Conservation (phyloP, 1,140 invertebrate species). For the Sesamia nonagrioides region DNA sequence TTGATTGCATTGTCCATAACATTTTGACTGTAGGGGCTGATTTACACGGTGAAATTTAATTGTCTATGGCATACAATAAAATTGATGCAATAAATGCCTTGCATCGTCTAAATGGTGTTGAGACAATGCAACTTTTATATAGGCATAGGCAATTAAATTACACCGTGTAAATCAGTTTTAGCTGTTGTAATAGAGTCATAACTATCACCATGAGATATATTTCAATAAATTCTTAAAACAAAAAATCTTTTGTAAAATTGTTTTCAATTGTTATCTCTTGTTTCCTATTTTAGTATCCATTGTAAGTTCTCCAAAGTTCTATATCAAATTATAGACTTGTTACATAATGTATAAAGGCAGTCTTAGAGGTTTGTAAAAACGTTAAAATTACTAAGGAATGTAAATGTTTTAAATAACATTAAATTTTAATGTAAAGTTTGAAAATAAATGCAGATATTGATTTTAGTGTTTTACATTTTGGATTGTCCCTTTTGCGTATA, state of each 20-base stretch:
- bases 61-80: no score
- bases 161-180: no score
- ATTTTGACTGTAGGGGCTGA: no score
- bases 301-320: constrained; percentile 22
- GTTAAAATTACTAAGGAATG: constrained; percentile 49
- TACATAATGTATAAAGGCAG: constrained; percentile 54
- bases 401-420: constrained; percentile 52
- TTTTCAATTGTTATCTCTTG: not conserved
- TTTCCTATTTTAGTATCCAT: not conserved
- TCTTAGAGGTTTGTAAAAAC: constrained; percentile 41
- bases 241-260: not conserved
- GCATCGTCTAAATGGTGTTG: no score
- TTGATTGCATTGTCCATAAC: no score
- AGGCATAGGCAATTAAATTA: no score
- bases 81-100: no score
- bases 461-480: constrained; percentile 29
- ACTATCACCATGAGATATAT: no score
- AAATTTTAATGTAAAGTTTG: constrained; percentile 57
- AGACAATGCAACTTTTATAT: no score
- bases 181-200: no score
- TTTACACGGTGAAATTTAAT: no score
- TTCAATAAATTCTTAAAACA: no score
- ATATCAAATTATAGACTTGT: constrained; percentile 30
- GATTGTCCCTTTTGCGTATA: not conserved
- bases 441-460: constrained; percentile 55